Base-by-base conservation (phyloP, 2,888 invertebrate species). In the Melinaea menophilus region DNA sequence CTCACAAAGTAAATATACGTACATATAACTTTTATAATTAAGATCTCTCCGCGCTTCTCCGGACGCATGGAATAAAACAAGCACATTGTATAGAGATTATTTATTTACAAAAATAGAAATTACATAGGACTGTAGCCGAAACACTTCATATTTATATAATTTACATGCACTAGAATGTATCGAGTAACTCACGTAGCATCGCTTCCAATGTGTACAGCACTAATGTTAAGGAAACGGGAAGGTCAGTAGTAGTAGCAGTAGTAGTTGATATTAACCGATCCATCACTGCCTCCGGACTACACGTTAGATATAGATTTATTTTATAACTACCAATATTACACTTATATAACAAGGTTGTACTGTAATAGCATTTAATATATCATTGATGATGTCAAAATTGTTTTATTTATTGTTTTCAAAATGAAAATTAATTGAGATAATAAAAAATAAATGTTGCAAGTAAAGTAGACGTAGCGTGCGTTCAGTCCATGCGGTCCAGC, bases 81-180 rank as follows among this genome's bases (percentile, higher is more conserved):
- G 22, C 35, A 58, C 7, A 59, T 13, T 34, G 47, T 54, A 64
- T 54, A 54, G 63, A 72, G 63, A 81, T 79, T 73, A 75, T 88
- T 88, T 90, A 90, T 88, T 88, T 88, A 89, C 88, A 90, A 89
- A 88, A 89, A 86, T 88, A 88, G 81, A 86, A 85, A 85, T 79
- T 73, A 79, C 79, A 76, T 63, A 78, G 65, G 70, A 69, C 71
- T 78, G 76, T 79, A 76, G 76, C 70, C 69, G 67, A 79, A 78
- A 72, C 75, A 73, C 72, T 75, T 77, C 78, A 73, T 75, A 73
- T 72, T 70, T 74, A 74, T 71, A 75, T 72, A 75, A 74, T 75
- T 73, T 78, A 80, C 80, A 81, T 81, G 81, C 83, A 85, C 85
- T 80, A 85, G 81, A 84, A 86, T 84, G 72, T 72, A 75, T 71